phyloP scores from a whole-genome alignment of 1,140 invertebrate species.

The Trichogramma pretiosum region DNA sequence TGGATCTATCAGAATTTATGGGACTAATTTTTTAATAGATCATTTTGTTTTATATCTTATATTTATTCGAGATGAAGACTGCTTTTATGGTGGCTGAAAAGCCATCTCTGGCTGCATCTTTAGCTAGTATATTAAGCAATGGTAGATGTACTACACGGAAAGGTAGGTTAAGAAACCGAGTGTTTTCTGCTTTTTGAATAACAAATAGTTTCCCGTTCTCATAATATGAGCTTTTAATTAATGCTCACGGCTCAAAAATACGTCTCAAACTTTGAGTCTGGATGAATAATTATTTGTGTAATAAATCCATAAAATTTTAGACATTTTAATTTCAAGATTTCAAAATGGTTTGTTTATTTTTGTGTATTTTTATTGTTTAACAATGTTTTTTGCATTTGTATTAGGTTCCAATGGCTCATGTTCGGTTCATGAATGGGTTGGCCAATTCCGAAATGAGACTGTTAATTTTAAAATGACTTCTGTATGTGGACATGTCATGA shows the following conservation, averaged over 20 bases:
- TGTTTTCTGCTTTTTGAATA: constrained; percentile 13
- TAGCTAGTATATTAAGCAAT: constrained; percentile 91
- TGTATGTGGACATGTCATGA: constrained; percentile 97
- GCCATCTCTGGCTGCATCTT: constrained; percentile 89
- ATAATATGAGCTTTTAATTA: too few relatives aligned
- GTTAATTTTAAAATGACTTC: constrained; percentile 93
- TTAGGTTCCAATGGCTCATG: constrained; percentile 83
- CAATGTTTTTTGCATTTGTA: background rate
- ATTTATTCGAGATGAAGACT: constrained; percentile 61
- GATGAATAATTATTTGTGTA: background rate
- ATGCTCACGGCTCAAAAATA: too few relatives aligned
- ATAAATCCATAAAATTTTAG: background rate
- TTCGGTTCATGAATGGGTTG: constrained; percentile 88
- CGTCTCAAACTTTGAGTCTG: too few relatives aligned
- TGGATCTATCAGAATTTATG: too few relatives aligned
- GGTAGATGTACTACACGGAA: constrained; percentile 72
- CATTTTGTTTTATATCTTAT: constrained; percentile 10
- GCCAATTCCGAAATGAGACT: constrained; percentile 63
- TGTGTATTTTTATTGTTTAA: constrained; percentile 24
- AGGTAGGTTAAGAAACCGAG: constrained; percentile 53
- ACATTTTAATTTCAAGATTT: background rate
- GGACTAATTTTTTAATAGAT: constrained; percentile 16
- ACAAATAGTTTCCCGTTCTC: too few relatives aligned
- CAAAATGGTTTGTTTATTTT: constrained; percentile 16
- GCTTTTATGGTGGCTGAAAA: constrained; percentile 99